Base-by-base conservation (phyloP, 2,888 invertebrate species). In the Epinotia nisella region DNA sequence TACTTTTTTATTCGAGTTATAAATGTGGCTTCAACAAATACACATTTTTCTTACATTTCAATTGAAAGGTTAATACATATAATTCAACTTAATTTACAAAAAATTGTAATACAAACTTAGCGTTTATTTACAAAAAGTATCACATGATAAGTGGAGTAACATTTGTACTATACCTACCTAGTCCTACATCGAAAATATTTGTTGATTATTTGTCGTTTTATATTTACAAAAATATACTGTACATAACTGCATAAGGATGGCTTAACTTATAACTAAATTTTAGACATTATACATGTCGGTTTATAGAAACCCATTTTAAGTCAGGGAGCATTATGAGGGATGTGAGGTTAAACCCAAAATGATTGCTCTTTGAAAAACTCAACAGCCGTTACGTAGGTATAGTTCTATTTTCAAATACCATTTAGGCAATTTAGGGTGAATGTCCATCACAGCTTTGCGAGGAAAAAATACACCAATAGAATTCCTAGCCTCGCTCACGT, bases 161-260 rank as follows among this genome's bases (percentile, higher is more conserved):
- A 68, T 68, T 80, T 81, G 77, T 80, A 82, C 80, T 78, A 78
- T 66, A 55, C 75, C 79, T 79, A 77, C 10, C 58, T n/a, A n/a
- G n/a, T 76, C 56, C 65, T 75, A 76, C 65, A 77, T 74, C 67
- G 72, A 58, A 74, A 35, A 53, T 56, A 39, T 70, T 51, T 56
- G 45, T n/a, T 65, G 64, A 17, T 60, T 70, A 19, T 19, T 58
- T 61, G 41, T 19, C 19, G n/a, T 41, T 4, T 35, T n/a, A 58
- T 74, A 71, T 67, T 71, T 67, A 71, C 67, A 74, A 56, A 49
- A 51, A 67, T 62, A 29, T 61, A 61, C 66, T 62, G 24, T 66
- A 74, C 60, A 72, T 41, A 60, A 29, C 56, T 59, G 45, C 67
- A 55, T 71, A 67, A 51, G n/a, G 60, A 62, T 64, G 59, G 60